These are phyloP conservation scores for Hippocampus zosterae DNA, from an alignment of 2,113 vertebrate genomes.

Conservation along the genomic window DNA sequence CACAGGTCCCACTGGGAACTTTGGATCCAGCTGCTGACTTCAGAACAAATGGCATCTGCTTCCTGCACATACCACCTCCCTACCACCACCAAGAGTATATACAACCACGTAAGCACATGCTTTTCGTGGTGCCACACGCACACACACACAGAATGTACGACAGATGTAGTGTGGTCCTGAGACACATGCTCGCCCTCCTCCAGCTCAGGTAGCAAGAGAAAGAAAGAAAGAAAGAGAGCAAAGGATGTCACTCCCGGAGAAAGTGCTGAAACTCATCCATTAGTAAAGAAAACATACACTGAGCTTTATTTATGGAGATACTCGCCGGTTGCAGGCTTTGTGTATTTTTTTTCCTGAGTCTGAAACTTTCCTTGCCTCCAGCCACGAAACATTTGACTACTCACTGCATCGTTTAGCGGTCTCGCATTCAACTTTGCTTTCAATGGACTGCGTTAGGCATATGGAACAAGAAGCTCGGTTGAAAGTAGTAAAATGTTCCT, in stretches of 20 bases:
- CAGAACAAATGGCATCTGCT: slow-evolving; percentile 61
- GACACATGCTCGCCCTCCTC: slow-evolving; percentile 52
- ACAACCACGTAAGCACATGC: slow-evolving; percentile 25
- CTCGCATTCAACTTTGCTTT: slow-evolving; percentile 7
- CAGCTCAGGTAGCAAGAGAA: slow-evolving; percentile 39
- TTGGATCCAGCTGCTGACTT: slow-evolving; percentile 63
- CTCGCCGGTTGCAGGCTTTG: background rate
- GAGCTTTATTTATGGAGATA: background rate
- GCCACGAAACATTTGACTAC: slow-evolving; percentile 1
- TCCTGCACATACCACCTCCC: slow-evolving; percentile 27
- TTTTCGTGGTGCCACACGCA: slow-evolving; percentile 31
- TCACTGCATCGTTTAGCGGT: background rate
- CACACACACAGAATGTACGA: slow-evolving; percentile 22
- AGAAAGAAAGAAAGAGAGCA: slow-evolving; percentile 17
- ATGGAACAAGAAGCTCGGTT: background rate
- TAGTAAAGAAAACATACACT: background rate
- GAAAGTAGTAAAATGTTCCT: background rate
- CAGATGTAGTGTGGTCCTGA: slow-evolving; percentile 59
- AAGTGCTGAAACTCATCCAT: background rate
- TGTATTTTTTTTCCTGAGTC: background rate
- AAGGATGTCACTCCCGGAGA: slow-evolving; percentile 5
- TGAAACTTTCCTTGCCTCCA: background rate
- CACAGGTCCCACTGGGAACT: slow-evolving; percentile 50
- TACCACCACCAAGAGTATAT: slow-evolving; percentile 35
- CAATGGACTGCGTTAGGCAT: background rate